These are phyloP conservation scores for Chaetorhynchus papuensis DNA, from an alignment of 2,113 vertebrate genomes.

Conservation along the genomic window DNA sequence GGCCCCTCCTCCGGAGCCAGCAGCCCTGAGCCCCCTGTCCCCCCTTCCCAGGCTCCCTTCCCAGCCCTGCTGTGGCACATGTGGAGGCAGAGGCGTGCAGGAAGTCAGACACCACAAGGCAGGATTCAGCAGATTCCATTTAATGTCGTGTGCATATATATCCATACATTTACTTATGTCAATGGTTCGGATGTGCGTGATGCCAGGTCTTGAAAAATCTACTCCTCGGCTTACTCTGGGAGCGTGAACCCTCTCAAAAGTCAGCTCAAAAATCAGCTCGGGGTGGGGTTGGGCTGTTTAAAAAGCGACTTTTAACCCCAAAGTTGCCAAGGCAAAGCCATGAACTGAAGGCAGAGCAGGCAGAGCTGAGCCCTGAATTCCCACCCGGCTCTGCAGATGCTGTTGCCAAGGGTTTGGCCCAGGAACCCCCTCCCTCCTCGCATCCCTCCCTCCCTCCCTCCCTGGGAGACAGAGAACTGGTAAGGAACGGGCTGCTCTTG, in stretches of 20 bases:
- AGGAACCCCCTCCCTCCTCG: background rate
- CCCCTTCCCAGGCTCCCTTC: background rate
- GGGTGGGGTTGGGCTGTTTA: background rate
- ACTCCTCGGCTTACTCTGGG: background rate
- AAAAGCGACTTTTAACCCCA: background rate
- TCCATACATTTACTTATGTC: conserved; percentile 53
- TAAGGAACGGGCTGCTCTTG: fast-evolving
- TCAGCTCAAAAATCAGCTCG: background rate
- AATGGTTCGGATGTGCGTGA: conserved; percentile 45
- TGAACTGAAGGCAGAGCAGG: background rate
- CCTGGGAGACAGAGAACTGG: background rate
- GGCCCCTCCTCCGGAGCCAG: background rate
- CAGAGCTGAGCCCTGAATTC: background rate
- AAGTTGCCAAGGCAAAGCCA: fast-evolving
- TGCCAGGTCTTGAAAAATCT: conserved; percentile 62
- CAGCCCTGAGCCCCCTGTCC: background rate
- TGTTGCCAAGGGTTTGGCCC: background rate
- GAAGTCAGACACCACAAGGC: conserved; percentile 43
- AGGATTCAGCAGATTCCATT: conserved; percentile 52
- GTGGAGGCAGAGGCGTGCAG: background rate
- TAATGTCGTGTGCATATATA: conserved; percentile 58
- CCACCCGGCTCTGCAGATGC: background rate
- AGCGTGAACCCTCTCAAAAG: background rate
- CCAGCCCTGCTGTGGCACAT: background rate
- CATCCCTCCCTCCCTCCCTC: background rate